A percentile compares a stretch with the other conserved stretches of the same genome.
Conservation (phyloP, 92 coral and sea anemone species). For the Phenganax marumi region DNA sequence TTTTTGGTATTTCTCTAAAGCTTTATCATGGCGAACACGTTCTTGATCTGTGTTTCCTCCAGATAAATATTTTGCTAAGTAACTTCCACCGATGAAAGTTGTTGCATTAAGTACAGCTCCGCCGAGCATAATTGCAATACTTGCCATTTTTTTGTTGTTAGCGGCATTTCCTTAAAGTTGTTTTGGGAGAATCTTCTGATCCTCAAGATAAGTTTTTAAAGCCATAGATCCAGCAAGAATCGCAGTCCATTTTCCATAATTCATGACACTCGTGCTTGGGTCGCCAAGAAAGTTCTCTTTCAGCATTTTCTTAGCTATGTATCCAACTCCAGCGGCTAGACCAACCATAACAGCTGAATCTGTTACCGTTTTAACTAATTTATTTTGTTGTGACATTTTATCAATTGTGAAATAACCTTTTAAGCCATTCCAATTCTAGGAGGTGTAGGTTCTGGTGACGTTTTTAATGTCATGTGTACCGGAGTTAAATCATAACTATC, state of each 20-base stretch:
- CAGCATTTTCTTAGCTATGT: conserved; percentile 31
- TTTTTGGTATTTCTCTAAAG: too few species aligned
- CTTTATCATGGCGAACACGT: too few species aligned
- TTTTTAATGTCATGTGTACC: too few species aligned
- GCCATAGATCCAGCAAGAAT: conserved; percentile 24
- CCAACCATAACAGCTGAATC: neutral
- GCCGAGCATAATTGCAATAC: conserved; percentile 14
- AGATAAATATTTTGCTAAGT: neutral
- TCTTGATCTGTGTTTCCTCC: too few species aligned
- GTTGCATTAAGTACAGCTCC: conserved; percentile 35
- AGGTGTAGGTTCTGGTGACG: too few species aligned
- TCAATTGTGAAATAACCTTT: too few species aligned
- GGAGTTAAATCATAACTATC: too few species aligned
- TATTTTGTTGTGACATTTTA: conserved; percentile 5
- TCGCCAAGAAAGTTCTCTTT: conserved; percentile 31
- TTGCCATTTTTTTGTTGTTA: conserved; percentile 1
- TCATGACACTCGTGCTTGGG: conserved; percentile 40
- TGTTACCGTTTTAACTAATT: neutral
- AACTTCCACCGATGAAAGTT: conserved; percentile 27
- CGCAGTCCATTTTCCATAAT: conserved; percentile 30
- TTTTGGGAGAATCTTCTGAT: conserved; percentile 28
- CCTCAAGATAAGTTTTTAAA: conserved; percentile 10
- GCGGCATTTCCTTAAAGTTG: neutral
- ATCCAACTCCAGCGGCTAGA: neutral
- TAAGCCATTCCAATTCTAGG: too few species aligned